Conservation (phyloP, 2,888 invertebrate species). For the Drosophila birchii region DNA sequence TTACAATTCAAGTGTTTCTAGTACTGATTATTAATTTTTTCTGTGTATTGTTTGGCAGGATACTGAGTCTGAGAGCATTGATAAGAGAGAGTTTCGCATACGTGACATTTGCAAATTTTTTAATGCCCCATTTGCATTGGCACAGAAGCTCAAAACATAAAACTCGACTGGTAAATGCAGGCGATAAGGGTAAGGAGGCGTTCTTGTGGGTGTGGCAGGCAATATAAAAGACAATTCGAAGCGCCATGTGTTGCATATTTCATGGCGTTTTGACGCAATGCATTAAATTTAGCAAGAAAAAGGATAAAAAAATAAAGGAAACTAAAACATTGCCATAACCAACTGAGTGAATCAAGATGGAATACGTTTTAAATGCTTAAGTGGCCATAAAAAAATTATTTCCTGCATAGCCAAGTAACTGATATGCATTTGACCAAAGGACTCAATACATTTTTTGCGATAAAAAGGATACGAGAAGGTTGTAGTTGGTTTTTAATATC, state of each 20-base stretch:
- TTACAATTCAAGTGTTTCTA: rapidly evolving
- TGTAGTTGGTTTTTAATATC: neutral
- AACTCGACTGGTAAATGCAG: conserved; percentile 45
- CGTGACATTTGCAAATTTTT: conserved; percentile 72
- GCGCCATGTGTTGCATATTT: conserved; percentile 78
- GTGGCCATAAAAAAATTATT: conserved; percentile 62
- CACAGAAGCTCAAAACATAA: conserved; percentile 59
- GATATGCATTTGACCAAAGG: conserved; percentile 24
- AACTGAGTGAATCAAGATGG: conserved; percentile 54
- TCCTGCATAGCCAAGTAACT: conserved; percentile 24
- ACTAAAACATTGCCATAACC: conserved; percentile 49
- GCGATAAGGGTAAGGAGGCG: conserved; percentile 5
- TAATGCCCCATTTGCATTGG: conserved; percentile 75
- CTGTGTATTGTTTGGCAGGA: neutral
- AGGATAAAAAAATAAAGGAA: conserved; percentile 5
- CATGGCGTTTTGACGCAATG: conserved; percentile 70
- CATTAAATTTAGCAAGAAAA: conserved; percentile 56
- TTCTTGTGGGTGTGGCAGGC: conserved; percentile 16
- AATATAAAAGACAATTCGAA: conserved; percentile 72
- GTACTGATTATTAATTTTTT: neutral
- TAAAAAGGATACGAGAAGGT: neutral
- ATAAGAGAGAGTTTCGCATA: conserved; percentile 59
- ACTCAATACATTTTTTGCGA: neutral
- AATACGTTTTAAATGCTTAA: conserved; percentile 63
- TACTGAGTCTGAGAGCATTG: conserved; percentile 49